Conservation (phyloP, 92 coral and sea anemone species). For the Palythoa heliodiscus region DNA sequence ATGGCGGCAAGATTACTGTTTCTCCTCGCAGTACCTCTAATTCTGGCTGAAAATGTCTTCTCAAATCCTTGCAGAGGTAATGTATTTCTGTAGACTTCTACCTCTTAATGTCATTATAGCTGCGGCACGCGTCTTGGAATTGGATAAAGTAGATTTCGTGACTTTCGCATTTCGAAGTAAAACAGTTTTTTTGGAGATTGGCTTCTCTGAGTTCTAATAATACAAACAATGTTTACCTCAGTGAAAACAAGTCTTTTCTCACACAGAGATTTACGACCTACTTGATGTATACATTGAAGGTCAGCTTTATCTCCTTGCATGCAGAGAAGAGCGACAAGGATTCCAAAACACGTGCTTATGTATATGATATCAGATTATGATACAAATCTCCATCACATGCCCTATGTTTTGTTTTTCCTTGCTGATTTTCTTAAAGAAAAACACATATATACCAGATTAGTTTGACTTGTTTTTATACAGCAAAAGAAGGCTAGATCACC, state of each 20-base stretch:
- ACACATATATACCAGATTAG: not conserved
- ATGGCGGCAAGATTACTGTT: not conserved
- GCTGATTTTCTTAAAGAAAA: not conserved
- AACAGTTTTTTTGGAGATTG: not conserved
- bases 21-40: not conserved
- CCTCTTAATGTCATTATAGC: not conserved
- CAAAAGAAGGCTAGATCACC: not conserved
- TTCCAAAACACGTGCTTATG: not conserved
- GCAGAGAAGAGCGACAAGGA: not conserved
- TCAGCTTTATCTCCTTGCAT: not conserved
- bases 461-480: not conserved
- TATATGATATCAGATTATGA: not conserved
- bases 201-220: not conserved
- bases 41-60: not conserved
- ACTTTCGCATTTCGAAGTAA: not conserved
- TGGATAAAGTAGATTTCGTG: constrained; percentile 4
- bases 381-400: not conserved
- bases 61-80: constrained; percentile 17
- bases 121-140: constrained; percentile 3
- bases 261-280: not conserved
- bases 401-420: no score
- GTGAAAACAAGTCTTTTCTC: not conserved
- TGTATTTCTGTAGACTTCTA: not conserved
- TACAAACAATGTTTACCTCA: not conserved
- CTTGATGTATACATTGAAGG: not conserved